A percentile compares a stretch with the other conserved stretches of the same genome.
Conservation (phyloP, 1,140 invertebrate genomes). For the Wiebesia pumilae region DNA sequence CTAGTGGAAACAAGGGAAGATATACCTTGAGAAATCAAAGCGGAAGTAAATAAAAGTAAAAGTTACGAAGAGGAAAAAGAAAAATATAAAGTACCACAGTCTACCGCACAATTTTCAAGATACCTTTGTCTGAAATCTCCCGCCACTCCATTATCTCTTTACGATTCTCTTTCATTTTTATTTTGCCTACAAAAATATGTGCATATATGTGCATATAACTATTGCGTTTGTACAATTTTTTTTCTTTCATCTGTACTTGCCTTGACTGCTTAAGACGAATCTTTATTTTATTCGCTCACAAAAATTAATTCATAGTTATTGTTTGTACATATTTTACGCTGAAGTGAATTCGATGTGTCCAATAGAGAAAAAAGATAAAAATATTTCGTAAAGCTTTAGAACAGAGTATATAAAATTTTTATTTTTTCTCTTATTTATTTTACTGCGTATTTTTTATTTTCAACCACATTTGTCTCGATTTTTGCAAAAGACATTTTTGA, state of each 20-base stretch:
- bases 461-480: too few species aligned
- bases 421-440: too few species aligned
- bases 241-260: neutral
- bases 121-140: neutral
- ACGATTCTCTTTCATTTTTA: slow-evolving; percentile 17
- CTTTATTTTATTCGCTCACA: neutral
- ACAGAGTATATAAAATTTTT: too few species aligned
- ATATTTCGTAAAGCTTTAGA: too few species aligned
- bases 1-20: neutral
- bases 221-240: neutral
- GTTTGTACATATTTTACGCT: neutral
- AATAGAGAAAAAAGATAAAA: neutral
- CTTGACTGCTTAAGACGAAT: neutral
- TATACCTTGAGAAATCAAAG: neutral
- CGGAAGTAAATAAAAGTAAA: neutral
- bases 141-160: neutral
- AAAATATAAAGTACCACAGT: neutral
- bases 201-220: neutral
- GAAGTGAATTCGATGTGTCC: neutral
- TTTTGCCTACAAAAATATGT: neutral
- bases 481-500: too few species aligned
- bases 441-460: too few species aligned
- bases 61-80: neutral
- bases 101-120: slow-evolving; percentile 1
- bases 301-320: neutral